Evolutionary conservation across 2,888 invertebrate genomes (phyloP).

Genomic region (Drosophila heteroneura): DNA sequence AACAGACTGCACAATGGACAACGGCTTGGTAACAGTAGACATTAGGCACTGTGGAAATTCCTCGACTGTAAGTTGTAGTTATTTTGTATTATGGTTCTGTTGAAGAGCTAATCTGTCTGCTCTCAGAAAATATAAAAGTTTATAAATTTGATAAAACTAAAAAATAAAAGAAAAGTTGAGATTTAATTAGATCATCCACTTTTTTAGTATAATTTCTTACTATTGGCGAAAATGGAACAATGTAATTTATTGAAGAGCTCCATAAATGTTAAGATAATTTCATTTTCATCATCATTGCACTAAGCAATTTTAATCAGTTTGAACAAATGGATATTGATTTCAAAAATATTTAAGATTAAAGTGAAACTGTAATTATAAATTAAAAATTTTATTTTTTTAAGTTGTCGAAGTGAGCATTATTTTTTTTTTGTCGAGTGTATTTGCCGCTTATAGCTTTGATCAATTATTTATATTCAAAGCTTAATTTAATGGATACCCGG

Average conservation of each 20-base stretch:
- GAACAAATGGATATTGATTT: not conserved
- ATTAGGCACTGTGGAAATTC: conserved; percentile 7
- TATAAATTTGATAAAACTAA: not conserved
- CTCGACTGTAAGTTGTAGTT: not conserved
- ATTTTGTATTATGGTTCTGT: not conserved
- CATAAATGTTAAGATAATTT: not conserved
- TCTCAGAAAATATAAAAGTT: not conserved
- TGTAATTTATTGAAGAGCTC: not conserved
- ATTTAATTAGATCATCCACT: not conserved
- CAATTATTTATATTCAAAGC: conserved; percentile 26
- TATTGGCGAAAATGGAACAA: not conserved
- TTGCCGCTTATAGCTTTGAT: conserved; percentile 3
- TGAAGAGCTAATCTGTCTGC: not conserved
- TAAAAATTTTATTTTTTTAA: not conserved
- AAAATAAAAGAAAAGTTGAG: not conserved
- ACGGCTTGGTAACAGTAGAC: not conserved
- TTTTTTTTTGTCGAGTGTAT: not conserved
- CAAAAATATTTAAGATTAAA: not conserved
- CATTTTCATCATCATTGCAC: not conserved
- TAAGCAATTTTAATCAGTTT: not conserved
- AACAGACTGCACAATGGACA: conserved; percentile 15
- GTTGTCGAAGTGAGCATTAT: accelerated
- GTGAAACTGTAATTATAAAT: not conserved
- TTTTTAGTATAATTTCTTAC: not conserved
- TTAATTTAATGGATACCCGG: conserved; percentile 17